phyloP scores from a whole-genome alignment of 2,888 invertebrate species.

The Gryllus longicercus region DNA sequence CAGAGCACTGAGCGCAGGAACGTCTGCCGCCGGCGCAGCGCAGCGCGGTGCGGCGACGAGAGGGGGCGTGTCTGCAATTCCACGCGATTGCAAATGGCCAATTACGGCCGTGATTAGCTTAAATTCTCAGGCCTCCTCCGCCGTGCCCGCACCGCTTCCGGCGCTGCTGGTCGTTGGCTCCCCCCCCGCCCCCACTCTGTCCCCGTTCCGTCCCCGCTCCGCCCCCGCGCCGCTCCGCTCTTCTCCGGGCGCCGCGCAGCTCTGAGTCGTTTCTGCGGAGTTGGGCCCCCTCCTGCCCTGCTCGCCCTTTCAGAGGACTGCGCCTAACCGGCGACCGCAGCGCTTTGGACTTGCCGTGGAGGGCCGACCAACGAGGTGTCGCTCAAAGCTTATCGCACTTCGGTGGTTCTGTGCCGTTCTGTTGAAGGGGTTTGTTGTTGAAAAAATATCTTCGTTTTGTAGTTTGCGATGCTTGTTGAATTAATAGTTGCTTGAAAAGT shows the following conservation, averaged over 20 bases:
- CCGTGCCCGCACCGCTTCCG: background rate
- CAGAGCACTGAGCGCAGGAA: background rate
- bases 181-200: background rate
- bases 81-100: conserved; percentile 8
- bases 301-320: too few relatives aligned
- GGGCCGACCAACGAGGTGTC: too few relatives aligned
- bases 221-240: background rate
- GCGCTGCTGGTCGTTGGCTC: background rate
- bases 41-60: background rate
- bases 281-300: too few relatives aligned
- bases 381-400: too few relatives aligned
- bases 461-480: too few relatives aligned
- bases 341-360: too few relatives aligned
- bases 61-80: background rate
- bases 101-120: background rate
- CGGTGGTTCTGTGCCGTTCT: too few relatives aligned
- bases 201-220: background rate
- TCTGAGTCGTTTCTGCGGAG: too few relatives aligned
- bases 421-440: too few relatives aligned
- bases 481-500: too few relatives aligned
- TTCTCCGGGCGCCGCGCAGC: background rate
- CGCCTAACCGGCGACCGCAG: too few relatives aligned
- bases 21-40: conserved; percentile 19
- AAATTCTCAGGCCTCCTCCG: background rate
- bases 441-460: too few relatives aligned